Base-by-base conservation (phyloP, 2,888 invertebrate genomes). In the Xestia rhomboidea region DNA sequence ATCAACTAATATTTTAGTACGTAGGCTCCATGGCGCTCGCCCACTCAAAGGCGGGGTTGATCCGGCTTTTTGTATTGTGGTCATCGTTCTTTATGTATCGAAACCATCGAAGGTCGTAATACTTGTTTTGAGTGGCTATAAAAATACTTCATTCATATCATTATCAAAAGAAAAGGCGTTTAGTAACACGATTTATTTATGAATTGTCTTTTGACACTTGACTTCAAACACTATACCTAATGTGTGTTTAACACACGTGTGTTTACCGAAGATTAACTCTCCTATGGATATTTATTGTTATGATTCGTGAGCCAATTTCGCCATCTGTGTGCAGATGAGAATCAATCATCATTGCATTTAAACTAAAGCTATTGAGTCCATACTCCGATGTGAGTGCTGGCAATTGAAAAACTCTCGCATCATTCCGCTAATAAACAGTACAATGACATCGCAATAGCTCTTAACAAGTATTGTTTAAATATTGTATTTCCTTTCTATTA, bases 301-400 rank as follows among this genome's bases (percentile, higher is more conserved):
- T 79, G 77, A 84, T 72, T 80, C 72, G 83, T 84, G 80, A 75
- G 81, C 87, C 79, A 88, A 87, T 88, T 89, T 83, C 70, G 73
- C 88, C 88, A 87, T 88, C 80, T 82, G 83, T 75, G 64, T 79
- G 81, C 83, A 80, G 81, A 86, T 86, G 86, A 74, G 82, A 79
- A 82, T 82, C 89, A 88, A 88, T 87, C 86, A 85, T 88, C n/a
- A n/a, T 84, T 82, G 85, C 81, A 83, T 89, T 85, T 84, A 81
- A 84, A 77, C 71, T 77, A 71, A 64, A 69, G 85, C 79, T 79
- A 89, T 88, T 81, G 78, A 85, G 80, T 82, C 64, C 74, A 78
- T 76, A 79, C 68, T 75, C 62, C 60, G 66, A 57, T 72, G 38
- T 11, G 54, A 77, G 63, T 76, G 73, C 68, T 75, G 60, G 67